These are phyloP conservation scores for Mesodorylaimus sp. DNA, from an alignment of 2,888 invertebrate genomes.

Conservation along the genomic window DNA sequence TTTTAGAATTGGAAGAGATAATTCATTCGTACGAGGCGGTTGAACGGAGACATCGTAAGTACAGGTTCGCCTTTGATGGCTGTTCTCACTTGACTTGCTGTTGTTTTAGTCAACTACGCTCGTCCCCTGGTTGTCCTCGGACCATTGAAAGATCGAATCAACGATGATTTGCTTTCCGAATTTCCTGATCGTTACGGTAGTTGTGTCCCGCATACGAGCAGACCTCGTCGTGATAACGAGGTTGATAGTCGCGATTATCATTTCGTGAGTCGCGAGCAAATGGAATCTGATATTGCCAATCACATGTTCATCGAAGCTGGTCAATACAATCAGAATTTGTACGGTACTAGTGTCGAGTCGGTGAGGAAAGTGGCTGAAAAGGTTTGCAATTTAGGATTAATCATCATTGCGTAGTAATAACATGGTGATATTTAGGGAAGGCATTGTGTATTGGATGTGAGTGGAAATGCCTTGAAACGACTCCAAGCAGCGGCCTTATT, in stretches of 20 bases:
- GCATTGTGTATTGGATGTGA: slow-evolving; percentile 95
- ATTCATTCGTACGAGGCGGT: slow-evolving; percentile 75
- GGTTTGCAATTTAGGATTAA: slow-evolving; percentile 56
- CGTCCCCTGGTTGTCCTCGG: slow-evolving; percentile 95
- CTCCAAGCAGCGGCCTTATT: slow-evolving; percentile 88
- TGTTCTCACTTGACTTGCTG: not conserved
- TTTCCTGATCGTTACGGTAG: slow-evolving; percentile 97
- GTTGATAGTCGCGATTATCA: slow-evolving; percentile 96
- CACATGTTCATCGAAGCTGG: slow-evolving; percentile 98
- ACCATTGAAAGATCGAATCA: slow-evolving; percentile 92
- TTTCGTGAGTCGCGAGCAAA: slow-evolving; percentile 52
- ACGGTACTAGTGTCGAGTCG: slow-evolving; percentile 93
- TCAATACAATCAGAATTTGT: slow-evolving; percentile 97
- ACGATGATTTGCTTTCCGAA: slow-evolving; percentile 95
- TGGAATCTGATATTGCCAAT: slow-evolving; percentile 47
- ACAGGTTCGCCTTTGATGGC: not conserved
- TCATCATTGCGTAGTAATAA: not conserved
- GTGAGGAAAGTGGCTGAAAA: slow-evolving; percentile 89
- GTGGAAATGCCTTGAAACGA: slow-evolving; percentile 93
- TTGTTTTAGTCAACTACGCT: slow-evolving; percentile 65
- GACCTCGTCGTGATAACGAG: slow-evolving; percentile 84
- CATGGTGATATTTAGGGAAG: slow-evolving; percentile 57
- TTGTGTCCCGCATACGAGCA: slow-evolving; percentile 97
- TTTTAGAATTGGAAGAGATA: slow-evolving; percentile 36
- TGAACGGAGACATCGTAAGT: slow-evolving; percentile 55